These are phyloP conservation scores for Hyalella azteca DNA, from an alignment of 2,888 invertebrate genomes.

Conservation along the genomic window DNA sequence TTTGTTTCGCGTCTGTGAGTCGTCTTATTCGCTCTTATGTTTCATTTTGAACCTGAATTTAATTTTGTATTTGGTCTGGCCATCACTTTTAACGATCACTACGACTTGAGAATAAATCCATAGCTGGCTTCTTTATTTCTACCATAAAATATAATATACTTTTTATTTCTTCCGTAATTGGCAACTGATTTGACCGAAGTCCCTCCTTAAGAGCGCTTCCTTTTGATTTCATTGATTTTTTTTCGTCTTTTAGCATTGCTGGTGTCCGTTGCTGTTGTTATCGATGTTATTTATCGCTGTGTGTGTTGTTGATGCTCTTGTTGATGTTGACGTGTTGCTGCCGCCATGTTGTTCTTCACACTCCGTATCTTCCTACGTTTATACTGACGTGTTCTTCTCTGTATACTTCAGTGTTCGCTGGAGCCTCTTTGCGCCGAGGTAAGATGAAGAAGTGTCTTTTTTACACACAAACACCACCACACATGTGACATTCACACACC, in stretches of 20 bases:
- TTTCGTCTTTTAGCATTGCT: slow-evolving; percentile 31
- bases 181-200: not conserved
- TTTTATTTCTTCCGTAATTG: slow-evolving; percentile 1
- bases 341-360: not conserved
- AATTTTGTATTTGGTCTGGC: not conserved
- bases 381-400: slow-evolving; percentile 27
- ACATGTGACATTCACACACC: not conserved
- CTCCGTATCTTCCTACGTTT: slow-evolving; percentile 21
- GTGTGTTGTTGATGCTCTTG: slow-evolving; percentile 34
- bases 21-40: no score
- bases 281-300: slow-evolving; percentile 34
- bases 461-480: slow-evolving; percentile 9
- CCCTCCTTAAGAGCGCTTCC: not conserved
- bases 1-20: not conserved
- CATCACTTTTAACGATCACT: not conserved
- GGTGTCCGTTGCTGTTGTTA: slow-evolving; percentile 32
- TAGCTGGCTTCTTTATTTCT: not conserved
- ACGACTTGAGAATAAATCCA: slow-evolving; percentile 1
- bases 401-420: slow-evolving; percentile 33
- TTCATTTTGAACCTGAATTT: no score
- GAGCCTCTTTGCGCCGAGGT: slow-evolving; percentile 40
- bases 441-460: slow-evolving; percentile 32
- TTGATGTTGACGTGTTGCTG: slow-evolving; percentile 23
- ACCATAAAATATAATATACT: not conserved
- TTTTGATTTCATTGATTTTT: not conserved